A percentile compares a stretch with the other conserved stretches of the same genome.
Evolutionary conservation across 37 sponge, comb jelly and placozoan species (phyloP).

Genomic region (Oopsacas minuta): DNA sequence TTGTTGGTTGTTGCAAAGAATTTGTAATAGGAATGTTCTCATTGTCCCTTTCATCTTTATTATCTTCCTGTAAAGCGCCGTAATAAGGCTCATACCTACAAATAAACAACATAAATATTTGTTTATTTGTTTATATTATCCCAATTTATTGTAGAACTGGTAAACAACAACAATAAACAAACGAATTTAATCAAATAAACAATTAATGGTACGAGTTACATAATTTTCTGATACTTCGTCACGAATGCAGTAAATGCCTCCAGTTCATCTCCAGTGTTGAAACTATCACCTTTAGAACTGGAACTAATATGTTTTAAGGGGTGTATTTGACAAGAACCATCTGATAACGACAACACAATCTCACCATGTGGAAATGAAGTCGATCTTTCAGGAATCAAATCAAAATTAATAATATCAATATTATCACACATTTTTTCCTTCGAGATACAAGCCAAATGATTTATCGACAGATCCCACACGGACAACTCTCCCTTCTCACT

Average conservation of each 20-base stretch:
- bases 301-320: background rate
- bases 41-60: background rate
- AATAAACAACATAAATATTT: background rate
- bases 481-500: background rate
- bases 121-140: too few species aligned
- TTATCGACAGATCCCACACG: background rate
- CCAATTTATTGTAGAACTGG: too few species aligned
- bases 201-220: background rate
- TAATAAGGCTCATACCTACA: constrained; percentile 13
- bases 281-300: background rate
- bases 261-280: too few species aligned
- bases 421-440: background rate
- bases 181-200: background rate
- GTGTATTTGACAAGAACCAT: constrained; percentile 16
- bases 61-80: background rate
- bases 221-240: background rate
- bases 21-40: too few species aligned
- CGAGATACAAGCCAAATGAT: background rate
- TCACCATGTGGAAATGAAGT: background rate
- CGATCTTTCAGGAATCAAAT: background rate
- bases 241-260: background rate
- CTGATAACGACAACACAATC: background rate
- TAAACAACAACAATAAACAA: background rate
- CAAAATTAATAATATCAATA: background rate
- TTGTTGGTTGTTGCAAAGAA: too few species aligned